Evolutionary conservation across 2,888 invertebrate genomes (phyloP), one percentile per base, ranked within the genome.

Genomic region (Hoplodrina blanda): DNA sequence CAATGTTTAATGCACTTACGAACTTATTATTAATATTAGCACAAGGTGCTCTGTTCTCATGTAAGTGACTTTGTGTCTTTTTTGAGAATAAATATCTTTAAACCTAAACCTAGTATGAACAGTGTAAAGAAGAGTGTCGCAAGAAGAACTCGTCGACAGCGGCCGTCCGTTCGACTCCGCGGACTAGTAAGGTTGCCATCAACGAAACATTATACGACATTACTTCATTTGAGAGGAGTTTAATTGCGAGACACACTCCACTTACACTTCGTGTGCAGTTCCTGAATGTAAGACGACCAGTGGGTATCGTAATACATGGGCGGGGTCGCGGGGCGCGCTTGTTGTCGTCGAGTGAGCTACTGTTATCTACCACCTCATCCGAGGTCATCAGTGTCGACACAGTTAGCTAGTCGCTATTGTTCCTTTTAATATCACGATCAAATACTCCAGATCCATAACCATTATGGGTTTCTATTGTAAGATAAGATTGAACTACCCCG

Each of bases 121-220:
- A 4, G n/a, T 0, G 41, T 17, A 53, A 33, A 5, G 19, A 59
- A 6, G 15, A 13, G 20, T 72, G 54, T 25, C 57, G 55, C 63
- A 62, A 73, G 13, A 7, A 17, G 41, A 17, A 37, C 49, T 37
- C 37, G 44, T 41, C 33, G 7, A 33, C 5, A 33, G 33, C 4
- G 20, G 8, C 17, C 30, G 10, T 11, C 53, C 49, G 49, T 19
- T 49, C 55, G 17, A 55, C 74, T 64, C 46, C 6, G 46, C 44
- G 17, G 44, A 59, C 55, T 60, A 73, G 52, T 64, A 13, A 73
- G 41, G 19, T 56, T 15, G 46, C 20, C 37, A 37, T 7, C 49
- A 13, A 44, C 57, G 75, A 53, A 65, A 75, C 33, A 65, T 65
- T 65, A 75, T 49, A 64, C 80, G 52, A 74, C 66, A 61, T 80